Conservation (phyloP, 2,888 invertebrate species). For the Polydrusus cervinus region DNA sequence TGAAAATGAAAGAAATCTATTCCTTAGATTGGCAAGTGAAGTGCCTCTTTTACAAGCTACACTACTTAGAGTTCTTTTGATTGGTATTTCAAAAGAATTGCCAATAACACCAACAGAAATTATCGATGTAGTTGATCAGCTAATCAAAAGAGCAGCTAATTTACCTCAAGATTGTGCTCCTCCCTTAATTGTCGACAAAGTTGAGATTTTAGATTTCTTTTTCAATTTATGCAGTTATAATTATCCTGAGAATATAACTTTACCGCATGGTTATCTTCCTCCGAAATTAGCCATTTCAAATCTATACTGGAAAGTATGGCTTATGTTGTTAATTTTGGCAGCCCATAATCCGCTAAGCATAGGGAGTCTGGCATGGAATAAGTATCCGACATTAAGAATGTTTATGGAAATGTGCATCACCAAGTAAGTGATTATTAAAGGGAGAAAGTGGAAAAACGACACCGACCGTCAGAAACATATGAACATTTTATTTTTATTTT, state of each 20-base stretch:
- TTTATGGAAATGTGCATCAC: conserved; percentile 98
- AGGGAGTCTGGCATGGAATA: conserved; percentile 90
- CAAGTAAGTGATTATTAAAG: conserved; percentile 75
- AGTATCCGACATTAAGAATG: conserved; percentile 91
- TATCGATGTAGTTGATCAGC: conserved; percentile 88
- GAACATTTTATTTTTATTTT: too few relatives aligned
- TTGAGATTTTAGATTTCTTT: conserved; percentile 90
- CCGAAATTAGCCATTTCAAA: conserved; percentile 93
- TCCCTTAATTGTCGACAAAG: conserved; percentile 84
- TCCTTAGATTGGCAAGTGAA: conserved; percentile 88
- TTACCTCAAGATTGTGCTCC: conserved; percentile 82
- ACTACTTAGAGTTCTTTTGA: conserved; percentile 85
- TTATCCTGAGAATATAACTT: conserved; percentile 92
- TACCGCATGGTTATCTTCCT: conserved; percentile 87
- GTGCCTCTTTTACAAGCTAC: conserved; percentile 92
- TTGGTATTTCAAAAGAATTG: conserved; percentile 84
- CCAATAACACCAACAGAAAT: conserved; percentile 88
- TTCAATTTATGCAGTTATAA: conserved; percentile 93
- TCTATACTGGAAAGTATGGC: conserved; percentile 96
- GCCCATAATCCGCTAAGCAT: conserved; percentile 94
- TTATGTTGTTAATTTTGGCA: conserved; percentile 87
- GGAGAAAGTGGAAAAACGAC: too few relatives aligned
- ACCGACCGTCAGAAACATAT: too few relatives aligned
- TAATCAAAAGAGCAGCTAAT: conserved; percentile 88
- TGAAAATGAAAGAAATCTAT: conserved; percentile 87